phyloP scores from a whole-genome alignment of 2,888 invertebrate genomes.

The Acleris sparsana region DNA sequence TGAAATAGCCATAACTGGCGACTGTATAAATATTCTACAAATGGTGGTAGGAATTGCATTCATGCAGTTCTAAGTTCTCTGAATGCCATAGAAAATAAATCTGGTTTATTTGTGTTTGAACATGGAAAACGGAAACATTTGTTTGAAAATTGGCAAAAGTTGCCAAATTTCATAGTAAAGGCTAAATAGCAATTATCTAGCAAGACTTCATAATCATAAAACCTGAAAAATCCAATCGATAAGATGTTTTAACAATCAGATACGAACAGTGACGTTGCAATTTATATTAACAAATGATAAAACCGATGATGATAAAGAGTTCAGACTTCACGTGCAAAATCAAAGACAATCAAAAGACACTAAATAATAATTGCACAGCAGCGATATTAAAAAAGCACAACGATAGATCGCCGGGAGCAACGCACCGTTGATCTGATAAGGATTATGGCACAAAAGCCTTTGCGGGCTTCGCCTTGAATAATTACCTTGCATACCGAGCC shows the following conservation, averaged over 20 bases:
- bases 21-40: neutral
- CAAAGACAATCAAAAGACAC: neutral
- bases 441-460: constrained; percentile 33
- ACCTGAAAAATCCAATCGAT: no score
- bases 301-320: no score
- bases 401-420: constrained; percentile 31
- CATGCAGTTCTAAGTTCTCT: neutral
- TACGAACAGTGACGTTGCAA: no score
- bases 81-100: neutral
- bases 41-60: neutral
- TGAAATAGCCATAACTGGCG: constrained; percentile 18
- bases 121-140: no score
- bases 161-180: no score
- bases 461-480: constrained; percentile 36
- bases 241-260: no score
- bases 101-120: no score
- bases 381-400: constrained; percentile 10
- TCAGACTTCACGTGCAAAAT: neutral
- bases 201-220: no score
- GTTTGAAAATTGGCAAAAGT: no score
- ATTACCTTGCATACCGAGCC: constrained; percentile 21
- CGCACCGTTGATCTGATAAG: constrained; percentile 33
- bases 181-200: no score
- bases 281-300: no score
- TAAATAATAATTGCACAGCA: neutral